Base-by-base conservation (phyloP, 2,797 vertebrate genomes). In the Rhinichthys osculus region DNA sequence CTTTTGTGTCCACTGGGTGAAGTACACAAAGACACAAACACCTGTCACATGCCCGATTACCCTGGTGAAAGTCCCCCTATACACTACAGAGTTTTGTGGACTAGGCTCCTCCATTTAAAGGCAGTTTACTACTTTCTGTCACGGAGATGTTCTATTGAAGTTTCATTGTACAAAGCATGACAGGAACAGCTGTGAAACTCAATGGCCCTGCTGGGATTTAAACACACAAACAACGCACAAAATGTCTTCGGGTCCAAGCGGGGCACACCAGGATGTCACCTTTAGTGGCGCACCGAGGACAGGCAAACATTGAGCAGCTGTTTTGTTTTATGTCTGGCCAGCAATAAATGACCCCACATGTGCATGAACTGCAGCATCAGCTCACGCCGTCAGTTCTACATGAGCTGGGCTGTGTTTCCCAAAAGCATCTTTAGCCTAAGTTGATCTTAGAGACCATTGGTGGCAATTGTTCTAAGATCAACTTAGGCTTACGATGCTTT, bases 301-400 rank as follows among this genome's bases (percentile, higher is more conserved):
- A 94, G 85, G 93, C 87, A 95, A 96, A 95, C 94, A 95, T 81
- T 72, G 89, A 90, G 92, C 95, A 96, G 95, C 95, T 96, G 95
- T 93, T 89, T 93, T 91, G 82, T 89, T 90, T 91, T 90, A 92
- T 92, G 87, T 89, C 69, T 84, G 86, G 85, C 57, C 84, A 86
- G 84, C 44, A 67, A 33, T 73, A 86, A 85, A 87, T 84, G 71
- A 78, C 78, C 70, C 83, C 74, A 85, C 52, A 78, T 84, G 83
- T 84, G 47, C 38, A 62, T 30, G 70, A 82, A 71, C 54, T 50
- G 40, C 7, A 73, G 70, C 81, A 52, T 84, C 59, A 50, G 54
- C 59, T 38, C 71, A 83, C 50, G 54, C n/a, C 71, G 35, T 76
- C 42, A 30, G 44, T 52, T 84, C 16, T 73, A 38, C 8, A 21